Base-by-base conservation (phyloP, 2,797 vertebrate genomes). In the Sebastes diaconus region DNA sequence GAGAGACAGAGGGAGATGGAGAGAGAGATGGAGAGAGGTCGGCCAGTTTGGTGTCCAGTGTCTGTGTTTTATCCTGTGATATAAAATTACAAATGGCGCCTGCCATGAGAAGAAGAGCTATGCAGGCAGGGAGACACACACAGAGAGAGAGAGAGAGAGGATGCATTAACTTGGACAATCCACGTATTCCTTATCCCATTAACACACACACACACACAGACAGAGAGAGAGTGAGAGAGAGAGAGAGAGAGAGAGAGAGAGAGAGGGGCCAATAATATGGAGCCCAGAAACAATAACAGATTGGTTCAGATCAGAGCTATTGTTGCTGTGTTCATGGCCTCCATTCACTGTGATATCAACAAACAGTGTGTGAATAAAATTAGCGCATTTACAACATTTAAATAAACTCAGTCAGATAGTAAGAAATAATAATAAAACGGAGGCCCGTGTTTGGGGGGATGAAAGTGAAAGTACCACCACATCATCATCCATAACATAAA, bases 31-130 rank as follows among this genome's bases (percentile, higher is more conserved):
- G 46, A 58, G 74, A 32, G 87, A 39, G 36, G 58, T 69, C 70
- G 86, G 80, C 82, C 87, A 61, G 42, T 46, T 46, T 77, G 86
- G 88, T 93, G 90, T 92, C 90, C 92, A 90, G 84, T 93, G 87
- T 91, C 92, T 93, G 83, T 79, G 84, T 81, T 91, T 92, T 89
- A 94, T 92, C 91, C 91, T 73, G 84, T 74, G 84, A 92, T 94
- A 93, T 94, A 91, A 90, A 91, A 93, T 94, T 94, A 94, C 92
- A 94, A 94, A 95, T 95, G 94, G 93, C 92, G 94, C 89, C 93
- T 88, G 86, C 84, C 83, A 91, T 86, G 84, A 75, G 84, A 76
- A 83, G 75, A 79, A 83, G 75, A 79, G 85, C 87, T 55, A 59
- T 60, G 70, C 85, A 80, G 55, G 67, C 64, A 83, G 80, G 42